Evolutionary conservation across 2,888 invertebrate species (phyloP), one percentile per base, ranked within the genome.

Genomic region (Adelognathus sp.): DNA sequence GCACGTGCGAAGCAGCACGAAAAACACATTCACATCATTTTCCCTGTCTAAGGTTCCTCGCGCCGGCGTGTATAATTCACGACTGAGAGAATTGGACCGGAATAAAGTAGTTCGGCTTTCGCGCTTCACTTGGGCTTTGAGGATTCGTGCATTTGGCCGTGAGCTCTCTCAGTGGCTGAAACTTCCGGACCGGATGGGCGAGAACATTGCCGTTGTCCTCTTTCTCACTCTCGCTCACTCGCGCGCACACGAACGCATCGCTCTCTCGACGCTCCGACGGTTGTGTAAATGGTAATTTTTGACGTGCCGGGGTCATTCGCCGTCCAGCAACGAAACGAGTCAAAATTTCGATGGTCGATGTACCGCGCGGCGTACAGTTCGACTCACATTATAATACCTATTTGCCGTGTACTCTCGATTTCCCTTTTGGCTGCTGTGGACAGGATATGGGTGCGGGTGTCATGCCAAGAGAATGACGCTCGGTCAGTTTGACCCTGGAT

Each of bases 401-500:
- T 46, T 46, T n/a, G 46, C 21, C 3, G 46, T 46, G 9, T 46
- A 21, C 24, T 33, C 18, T 9, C 77, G 67, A 71, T 67, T 63
- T 36, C 64, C 56, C 44, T 58, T 67, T 27, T 58, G 61, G 18
- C 27, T 41, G 58, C 29, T 71, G 61, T 56, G 61, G 16, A 74
- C 82, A 81, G 83, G 82, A 84, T 71, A 79, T 84, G 84, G 84
- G 83, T 66, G 82, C 80, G 84, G 79, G 79, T 81, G 69, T 74
- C 76, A 74, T 71, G 66, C 52, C 77, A 73, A 44, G 70, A 67
- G 66, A 77, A 79, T 67, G 76, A 77, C 77, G 79, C 29, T 76
- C 82, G 86, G 85, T 85, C 82, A 84, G 81, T 84, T 46, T 85
- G 86, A 83, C 87, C 87, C 86, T 87, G 87, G 79, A 87, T 86